Percentiles rank a stretch among this genome's conserved stretches.
Conservation (phyloP, 2,113 vertebrate genomes). For the Equus przewalskii region DNA sequence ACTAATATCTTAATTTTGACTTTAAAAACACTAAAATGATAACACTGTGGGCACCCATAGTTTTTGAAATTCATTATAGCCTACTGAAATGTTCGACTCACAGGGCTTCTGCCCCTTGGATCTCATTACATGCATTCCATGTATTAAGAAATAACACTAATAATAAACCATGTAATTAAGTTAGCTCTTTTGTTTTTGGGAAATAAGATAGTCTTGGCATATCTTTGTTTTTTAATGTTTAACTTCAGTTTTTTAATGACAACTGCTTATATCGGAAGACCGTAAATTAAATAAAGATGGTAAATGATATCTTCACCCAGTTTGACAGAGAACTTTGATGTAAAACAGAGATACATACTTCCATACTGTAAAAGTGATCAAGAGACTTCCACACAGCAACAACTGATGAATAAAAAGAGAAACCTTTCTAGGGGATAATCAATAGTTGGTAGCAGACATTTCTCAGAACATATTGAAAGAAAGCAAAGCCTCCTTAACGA, state of each 20-base stretch:
- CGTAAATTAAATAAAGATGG: not conserved
- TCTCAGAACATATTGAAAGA: not conserved
- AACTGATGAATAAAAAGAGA: not conserved
- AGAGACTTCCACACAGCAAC: not conserved
- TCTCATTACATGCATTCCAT: not conserved
- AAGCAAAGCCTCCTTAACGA: not conserved
- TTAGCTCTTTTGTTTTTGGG: not conserved
- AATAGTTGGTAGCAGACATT: not conserved
- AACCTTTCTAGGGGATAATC: not conserved
- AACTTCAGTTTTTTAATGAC: constrained; percentile 10
- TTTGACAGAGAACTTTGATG: not conserved
- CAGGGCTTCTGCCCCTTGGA: not conserved
- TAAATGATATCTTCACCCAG: not conserved
- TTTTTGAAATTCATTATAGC: not conserved
- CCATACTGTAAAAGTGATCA: not conserved
- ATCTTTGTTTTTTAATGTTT: not conserved
- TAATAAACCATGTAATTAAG: constrained; percentile 30
- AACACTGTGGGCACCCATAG: not conserved
- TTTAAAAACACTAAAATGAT: not conserved
- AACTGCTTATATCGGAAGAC: not conserved
- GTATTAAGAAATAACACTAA: constrained; percentile 14
- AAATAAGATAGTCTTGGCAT: not conserved
- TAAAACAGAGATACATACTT: not conserved
- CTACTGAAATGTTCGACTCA: not conserved
- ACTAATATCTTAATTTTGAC: constrained; percentile 41